Base-by-base conservation (phyloP, 2,113 vertebrate species). In the Monarcha castaneiventris region DNA sequence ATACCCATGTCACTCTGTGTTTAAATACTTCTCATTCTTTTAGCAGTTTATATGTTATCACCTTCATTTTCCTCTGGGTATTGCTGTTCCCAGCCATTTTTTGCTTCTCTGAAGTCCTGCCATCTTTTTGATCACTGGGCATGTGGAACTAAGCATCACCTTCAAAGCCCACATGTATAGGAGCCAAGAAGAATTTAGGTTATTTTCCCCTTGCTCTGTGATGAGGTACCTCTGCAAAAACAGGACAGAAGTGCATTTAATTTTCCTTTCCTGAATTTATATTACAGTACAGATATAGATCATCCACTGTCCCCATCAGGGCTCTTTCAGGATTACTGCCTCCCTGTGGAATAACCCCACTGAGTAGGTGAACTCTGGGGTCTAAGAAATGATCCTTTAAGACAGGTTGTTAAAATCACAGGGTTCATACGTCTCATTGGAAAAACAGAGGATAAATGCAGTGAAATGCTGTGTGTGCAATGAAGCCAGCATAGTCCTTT, bases 61-160 rank as follows among this genome's bases (percentile, higher is more conserved):
- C 46, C 48, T 87, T 79, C 18, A 11, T 94, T 91, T 89, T 91
- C 67, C 54, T 73, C 67, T 82, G 55, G 18, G 2, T 82, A 69
- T 87, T 89, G 74, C 69, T 89, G 37, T 91, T 94, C 63, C 33
- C 59, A 90, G 19, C 23, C 37, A 39, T 77, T 89, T 89, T 80
- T 89, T 94, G 8, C 51, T 67, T 74, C 59, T 95, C 72, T 96
- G 79, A 91, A 94, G 71, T 87, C 46, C 67, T 89, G 90, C 77
- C 9, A 27, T 91, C 49, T 87, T 87, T 93, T 92, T 90, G 61
- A 94, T 94, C 69, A 59, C n/a, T 51, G 51, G 84, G 63, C 21
- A 76, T 67, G 67, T 93, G 63, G 82, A 96, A 71, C 75, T 85
- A 62, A 87, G 55, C 39, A 87, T 71, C 0, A 0, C 43, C 63